phyloP scores from a whole-genome alignment of 2,113 vertebrate genomes.

The Thalassarche chlororhynchos region DNA sequence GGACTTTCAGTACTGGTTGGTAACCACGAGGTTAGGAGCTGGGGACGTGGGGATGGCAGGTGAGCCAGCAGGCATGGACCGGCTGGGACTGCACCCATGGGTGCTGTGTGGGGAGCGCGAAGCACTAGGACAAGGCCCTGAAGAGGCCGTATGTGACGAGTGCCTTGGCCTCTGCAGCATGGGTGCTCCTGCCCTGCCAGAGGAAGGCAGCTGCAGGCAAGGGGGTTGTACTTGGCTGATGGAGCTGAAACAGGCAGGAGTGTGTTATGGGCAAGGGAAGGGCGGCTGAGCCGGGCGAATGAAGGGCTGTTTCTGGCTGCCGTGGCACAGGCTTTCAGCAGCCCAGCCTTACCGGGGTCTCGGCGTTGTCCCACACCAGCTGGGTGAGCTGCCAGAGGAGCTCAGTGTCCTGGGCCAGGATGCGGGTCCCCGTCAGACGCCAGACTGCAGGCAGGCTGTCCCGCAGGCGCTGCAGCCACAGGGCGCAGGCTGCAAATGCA shows the following conservation, averaged over 20 bases:
- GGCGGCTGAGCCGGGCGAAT: neutral
- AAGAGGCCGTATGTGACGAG: neutral
- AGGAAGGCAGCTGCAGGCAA: neutral
- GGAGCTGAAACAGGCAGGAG: neutral
- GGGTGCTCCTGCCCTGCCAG: neutral
- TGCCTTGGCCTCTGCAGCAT: accelerated
- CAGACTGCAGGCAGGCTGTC: slow-evolving; percentile 75
- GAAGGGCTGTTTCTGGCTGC: neutral
- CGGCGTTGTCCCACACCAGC: slow-evolving; percentile 85
- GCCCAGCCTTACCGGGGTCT: slow-evolving; percentile 77
- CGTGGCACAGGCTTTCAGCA: accelerated
- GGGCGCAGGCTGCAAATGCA: slow-evolving; percentile 75
- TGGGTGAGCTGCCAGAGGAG: slow-evolving; percentile 70
- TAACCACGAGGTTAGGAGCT: neutral
- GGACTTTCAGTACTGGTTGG: neutral
- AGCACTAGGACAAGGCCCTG: accelerated
- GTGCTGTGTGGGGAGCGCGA: neutral
- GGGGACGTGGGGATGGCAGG: neutral
- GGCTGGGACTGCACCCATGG: neutral
- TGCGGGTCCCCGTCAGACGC: slow-evolving; percentile 33
- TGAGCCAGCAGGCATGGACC: neutral
- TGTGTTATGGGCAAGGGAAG: neutral
- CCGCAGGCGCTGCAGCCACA: slow-evolving; percentile 84
- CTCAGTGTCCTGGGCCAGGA: slow-evolving; percentile 60
- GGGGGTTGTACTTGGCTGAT: neutral